These are phyloP conservation scores for Caenorhabditis japonica DNA, from an alignment of 2,888 invertebrate species.

Conservation along the genomic window DNA sequence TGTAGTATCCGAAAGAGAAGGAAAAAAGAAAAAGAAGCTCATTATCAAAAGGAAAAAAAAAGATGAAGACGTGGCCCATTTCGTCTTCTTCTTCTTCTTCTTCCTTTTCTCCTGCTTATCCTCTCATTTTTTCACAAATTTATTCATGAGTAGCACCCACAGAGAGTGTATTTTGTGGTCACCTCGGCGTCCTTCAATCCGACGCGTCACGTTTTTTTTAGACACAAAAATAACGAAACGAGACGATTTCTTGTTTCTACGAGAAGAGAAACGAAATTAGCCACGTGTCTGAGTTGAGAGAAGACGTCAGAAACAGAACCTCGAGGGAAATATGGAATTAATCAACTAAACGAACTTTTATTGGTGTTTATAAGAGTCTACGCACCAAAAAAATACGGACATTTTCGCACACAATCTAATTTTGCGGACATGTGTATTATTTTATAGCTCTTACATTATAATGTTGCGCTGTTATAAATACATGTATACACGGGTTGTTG, in stretches of 20 bases:
- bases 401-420: neutral
- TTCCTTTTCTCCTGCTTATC: conserved; percentile 2
- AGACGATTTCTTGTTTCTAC: too few relatives aligned
- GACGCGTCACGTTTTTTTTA: too few relatives aligned
- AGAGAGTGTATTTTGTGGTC: too few relatives aligned
- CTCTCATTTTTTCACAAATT: neutral
- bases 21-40: too few relatives aligned
- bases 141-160: neutral
- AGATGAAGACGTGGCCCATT: conserved; percentile 8
- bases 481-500: too few relatives aligned
- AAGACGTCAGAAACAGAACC: neutral
- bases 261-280: too few relatives aligned
- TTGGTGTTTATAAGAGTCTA: neutral
- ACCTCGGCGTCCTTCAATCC: too few relatives aligned
- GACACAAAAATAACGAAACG: too few relatives aligned
- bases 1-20: conserved; percentile 16
- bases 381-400: too few relatives aligned
- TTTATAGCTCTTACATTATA: too few relatives aligned
- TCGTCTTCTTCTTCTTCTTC: conserved; percentile 6
- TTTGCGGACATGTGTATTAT: too few relatives aligned
- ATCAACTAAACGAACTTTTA: conserved; percentile 5
- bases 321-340: neutral
- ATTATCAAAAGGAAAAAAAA: conserved; percentile 9
- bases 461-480: too few relatives aligned
- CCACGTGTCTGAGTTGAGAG: neutral